Evolutionary conservation across 2,888 invertebrate genomes (phyloP), one percentile per base, ranked within the genome.

Genomic region (Sipha maydis): DNA sequence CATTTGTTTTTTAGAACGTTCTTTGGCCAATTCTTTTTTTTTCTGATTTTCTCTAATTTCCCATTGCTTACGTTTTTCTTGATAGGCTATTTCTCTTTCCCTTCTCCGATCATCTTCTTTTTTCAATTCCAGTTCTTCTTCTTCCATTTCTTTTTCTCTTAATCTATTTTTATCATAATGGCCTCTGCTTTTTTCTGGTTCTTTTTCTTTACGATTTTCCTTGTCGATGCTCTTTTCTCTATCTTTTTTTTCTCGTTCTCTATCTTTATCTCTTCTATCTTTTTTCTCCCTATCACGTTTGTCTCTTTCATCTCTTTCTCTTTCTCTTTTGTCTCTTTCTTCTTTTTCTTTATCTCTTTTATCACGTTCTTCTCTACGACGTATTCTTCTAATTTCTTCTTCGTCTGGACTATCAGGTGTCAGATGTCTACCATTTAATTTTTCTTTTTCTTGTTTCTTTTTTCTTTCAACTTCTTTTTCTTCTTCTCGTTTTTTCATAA

Each of bases 401-500:
- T 67, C 75, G 76, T 88, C 82, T 67, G 82, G 82, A 88, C 82
- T 88, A 48, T 88, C 54, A 8, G 90, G 90, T 25, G 90, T 90
- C 38, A 90, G 89, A 34, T 90, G 90, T 67, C 90, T 89, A 77
- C 91, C 90, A 76, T 90, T 90, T 78, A 90, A 90, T 85, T 90
- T 90, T 89, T 90, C 90, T 61, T 90, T 90, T 90, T 91, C 90
- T 91, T 91, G 90, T 25, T 90, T 89, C 73, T 90, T 90, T 89
- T 90, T 90, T n/a, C 94, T 93, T 91, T 93, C 93, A 76, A 94
- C 94, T 91, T 95, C 95, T 91, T 94, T 94, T 91, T 95, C 95
- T 92, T 95, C 95, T 92, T 95, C 95, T 93, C 95, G 95, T 93
- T 95, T 95, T 96, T 97, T 97, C 96, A 97, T 98, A 90, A 97